Base-by-base conservation (phyloP, 2,888 invertebrate species). In the Lasius fuliginosus region DNA sequence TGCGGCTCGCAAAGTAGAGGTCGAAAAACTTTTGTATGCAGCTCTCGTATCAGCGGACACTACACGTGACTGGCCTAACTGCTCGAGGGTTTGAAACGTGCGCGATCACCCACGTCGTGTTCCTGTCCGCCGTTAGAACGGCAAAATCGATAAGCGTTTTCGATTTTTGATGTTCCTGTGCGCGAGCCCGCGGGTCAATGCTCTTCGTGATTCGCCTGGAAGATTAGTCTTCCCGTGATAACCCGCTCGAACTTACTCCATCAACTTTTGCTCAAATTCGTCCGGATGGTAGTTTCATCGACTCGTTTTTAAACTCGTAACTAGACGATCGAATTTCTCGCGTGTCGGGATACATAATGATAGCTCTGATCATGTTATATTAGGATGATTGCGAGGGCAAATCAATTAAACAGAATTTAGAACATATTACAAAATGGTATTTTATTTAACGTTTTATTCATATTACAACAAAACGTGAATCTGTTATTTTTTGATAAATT, bases 41-140 rank as follows among this genome's bases (percentile, higher is more conserved):
- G 90, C 90, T 90, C 93, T 92, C 93, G 94, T 94, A 90, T 90
- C 92, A 88, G 89, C 90, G 94, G 93, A 93, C 94, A 93, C 90
- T 92, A 94, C 94, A 94, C 94, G 94, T 94, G 94, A 94, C 94
- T 92, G 90, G 93, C 92, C 92, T 94, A 92, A 91, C 88, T 89
- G 86, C 86, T 76, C 64, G 90, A 88, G 85, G 90, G 88, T 89
- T 91, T 87, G 88, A 89, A 90, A 85, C 86, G 86, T 88, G 88
- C 75, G 82, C 82, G 86, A 81, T 53, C 74, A 73, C 64, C 82
- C 83, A 79, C 62, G 36, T 69, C 68, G 46, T 62, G 74, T 67
- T 67, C 36, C 42, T 64, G 33, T 67, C 53, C 58, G 58, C 42
- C 71, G 33, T 69, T 30, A 53, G 74, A 65, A 65, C 46, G 84